Evolutionary conservation across 2,113 vertebrate species (phyloP), one percentile per base, ranked within the genome.

Genomic region (Anthoscopus minutus): DNA sequence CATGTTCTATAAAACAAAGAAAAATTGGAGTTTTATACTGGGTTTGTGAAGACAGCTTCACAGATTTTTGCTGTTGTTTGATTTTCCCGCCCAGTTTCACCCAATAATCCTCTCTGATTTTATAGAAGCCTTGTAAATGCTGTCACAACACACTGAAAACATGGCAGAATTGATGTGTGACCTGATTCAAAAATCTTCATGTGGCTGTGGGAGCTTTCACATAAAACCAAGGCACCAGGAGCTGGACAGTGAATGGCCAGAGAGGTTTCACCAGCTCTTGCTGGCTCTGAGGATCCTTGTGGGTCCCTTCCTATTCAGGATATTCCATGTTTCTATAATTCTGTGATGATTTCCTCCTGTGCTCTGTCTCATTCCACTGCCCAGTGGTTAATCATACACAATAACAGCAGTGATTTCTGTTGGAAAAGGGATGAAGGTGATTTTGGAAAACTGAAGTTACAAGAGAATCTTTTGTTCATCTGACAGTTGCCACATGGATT

Each of bases 401-500:
- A 60, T 76, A 25, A 24, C 50, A 51, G 53, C 77, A 93, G 85
- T 60, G 85, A 93, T 89, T 45, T 50, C 85, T 80, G 78, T 60
- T 37, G 88, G 54, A 53, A 23, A 12, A 37, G 42, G 64, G 35
- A 27, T 25, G 85, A 72, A 91, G 62, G 48, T n/a, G 42, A 81
- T 92, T 81, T 88, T 77, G 81, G 88, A 81, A 86, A 86, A 22
- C 23, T 4, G 8, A 16, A 72, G 44, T 54, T 69, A 77, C 89
- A 80, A 94, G 93, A 72, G 85, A 81, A 58, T 44, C 67, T 87
- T 91, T 93, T 94, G 85, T 94, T 72, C 18, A 1, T 11, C 72
- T 89, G 91, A 93, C 88, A 94, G 91, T 92, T 80, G 81, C 85
- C 91, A 81, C 91, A 60, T 77, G 91, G 88, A 79, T 89, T 81